Evolutionary conservation across 2,888 invertebrate genomes (phyloP).

Genomic region (Lomographa bimaculata): DNA sequence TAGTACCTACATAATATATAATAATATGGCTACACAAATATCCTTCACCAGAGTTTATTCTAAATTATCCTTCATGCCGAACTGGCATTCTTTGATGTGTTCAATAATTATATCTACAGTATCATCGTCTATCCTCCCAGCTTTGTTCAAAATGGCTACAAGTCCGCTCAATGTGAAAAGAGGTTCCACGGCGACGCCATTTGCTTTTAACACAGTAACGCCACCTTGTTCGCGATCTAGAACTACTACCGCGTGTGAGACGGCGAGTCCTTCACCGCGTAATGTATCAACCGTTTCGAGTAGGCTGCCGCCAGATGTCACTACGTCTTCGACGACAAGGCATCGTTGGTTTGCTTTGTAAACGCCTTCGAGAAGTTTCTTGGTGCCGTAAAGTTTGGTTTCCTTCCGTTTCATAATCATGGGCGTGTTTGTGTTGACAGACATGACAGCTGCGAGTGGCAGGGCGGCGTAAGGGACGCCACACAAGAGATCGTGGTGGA

Average conservation of each 20-base stretch:
- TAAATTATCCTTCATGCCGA: slow-evolving; percentile 58
- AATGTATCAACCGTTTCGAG: slow-evolving; percentile 93
- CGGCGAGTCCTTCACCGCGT: slow-evolving; percentile 84
- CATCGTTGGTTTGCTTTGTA: slow-evolving; percentile 87
- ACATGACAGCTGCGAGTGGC: slow-evolving; percentile 94
- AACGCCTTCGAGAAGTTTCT: slow-evolving; percentile 95
- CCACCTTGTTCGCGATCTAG: slow-evolving; percentile 98
- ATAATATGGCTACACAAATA: too few relatives aligned
- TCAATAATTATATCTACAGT: slow-evolving; percentile 65
- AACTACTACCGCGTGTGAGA: slow-evolving; percentile 92
- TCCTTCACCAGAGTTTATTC: slow-evolving; percentile 35
- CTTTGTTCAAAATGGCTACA: slow-evolving; percentile 84
- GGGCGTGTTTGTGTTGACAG: slow-evolving; percentile 87
- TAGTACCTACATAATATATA: too few relatives aligned
- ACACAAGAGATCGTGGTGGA: slow-evolving; percentile 89
- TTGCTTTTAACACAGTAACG: slow-evolving; percentile 85
- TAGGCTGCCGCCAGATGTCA: slow-evolving; percentile 96
- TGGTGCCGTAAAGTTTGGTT: slow-evolving; percentile 96
- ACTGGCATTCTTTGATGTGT: slow-evolving; percentile 69
- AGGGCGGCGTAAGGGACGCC: slow-evolving; percentile 99
- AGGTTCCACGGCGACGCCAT: slow-evolving; percentile 88
- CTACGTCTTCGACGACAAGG: slow-evolving; percentile 96
- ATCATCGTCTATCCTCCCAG: slow-evolving; percentile 83
- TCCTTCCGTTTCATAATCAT: slow-evolving; percentile 97
- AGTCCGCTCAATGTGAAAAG: slow-evolving; percentile 87